Conservation (phyloP, 23 tunicate species). For the Diplosoma virens region DNA sequence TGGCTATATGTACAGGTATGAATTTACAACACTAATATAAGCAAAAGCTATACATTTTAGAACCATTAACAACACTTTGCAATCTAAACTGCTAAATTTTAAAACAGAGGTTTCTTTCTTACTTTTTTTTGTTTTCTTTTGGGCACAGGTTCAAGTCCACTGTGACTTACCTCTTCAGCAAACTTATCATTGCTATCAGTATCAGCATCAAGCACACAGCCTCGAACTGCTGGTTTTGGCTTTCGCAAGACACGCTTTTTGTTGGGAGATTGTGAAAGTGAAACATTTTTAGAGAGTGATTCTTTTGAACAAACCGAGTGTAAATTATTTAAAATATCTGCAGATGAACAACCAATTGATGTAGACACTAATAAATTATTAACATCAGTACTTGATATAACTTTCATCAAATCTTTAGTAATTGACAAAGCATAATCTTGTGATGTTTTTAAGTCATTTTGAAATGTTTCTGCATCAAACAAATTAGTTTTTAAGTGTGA, state of each 20-base stretch:
- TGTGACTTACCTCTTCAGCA: too few species aligned
- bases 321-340: not conserved
- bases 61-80: too few species aligned
- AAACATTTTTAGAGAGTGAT: not conserved
- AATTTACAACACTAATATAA: too few species aligned
- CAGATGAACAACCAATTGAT: not conserved
- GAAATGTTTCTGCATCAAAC: not conserved
- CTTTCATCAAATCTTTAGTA: slow-evolving; percentile 17
- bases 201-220: not conserved
- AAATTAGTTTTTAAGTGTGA: slow-evolving; percentile 18
- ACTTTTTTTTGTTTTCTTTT: too few species aligned
- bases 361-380: slow-evolving; percentile 2
- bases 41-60: too few species aligned
- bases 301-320: not conserved
- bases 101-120: too few species aligned
- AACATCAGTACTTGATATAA: not conserved
- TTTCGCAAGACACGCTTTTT: not conserved
- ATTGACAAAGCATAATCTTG: slow-evolving; percentile 3
- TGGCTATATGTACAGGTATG: too few species aligned
- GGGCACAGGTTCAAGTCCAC: too few species aligned
- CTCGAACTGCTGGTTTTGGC: slow-evolving; percentile 10
- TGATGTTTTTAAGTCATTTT: not conserved
- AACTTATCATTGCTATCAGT: slow-evolving; percentile 1
- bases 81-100: too few species aligned
- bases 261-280: not conserved